A percentile compares a stretch with the other conserved stretches of the same genome.
Conservation (phyloP, 1,140 invertebrate species). For the Limonius californicus region DNA sequence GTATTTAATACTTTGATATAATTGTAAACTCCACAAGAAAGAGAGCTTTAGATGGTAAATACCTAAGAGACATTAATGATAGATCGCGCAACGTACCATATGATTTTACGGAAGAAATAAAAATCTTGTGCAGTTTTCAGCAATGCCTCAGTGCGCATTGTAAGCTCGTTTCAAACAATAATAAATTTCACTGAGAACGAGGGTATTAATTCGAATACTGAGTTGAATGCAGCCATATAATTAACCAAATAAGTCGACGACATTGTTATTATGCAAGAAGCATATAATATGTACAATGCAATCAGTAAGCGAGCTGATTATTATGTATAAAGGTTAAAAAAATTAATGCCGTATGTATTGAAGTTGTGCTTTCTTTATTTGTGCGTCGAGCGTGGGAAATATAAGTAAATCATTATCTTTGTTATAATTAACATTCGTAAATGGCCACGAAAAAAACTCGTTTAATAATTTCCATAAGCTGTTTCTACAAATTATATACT, state of each 20-base stretch:
- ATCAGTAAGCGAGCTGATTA: not conserved
- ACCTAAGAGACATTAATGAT: no score
- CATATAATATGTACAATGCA: not conserved
- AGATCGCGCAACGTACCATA: no score
- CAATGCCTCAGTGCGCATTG: no score
- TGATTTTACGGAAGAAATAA: no score
- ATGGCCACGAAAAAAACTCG: not conserved
- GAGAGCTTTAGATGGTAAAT: no score
- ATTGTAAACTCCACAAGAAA: no score
- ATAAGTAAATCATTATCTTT: not conserved
- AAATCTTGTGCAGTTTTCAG: no score
- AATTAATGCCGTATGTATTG: not conserved
- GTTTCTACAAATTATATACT: not conserved
- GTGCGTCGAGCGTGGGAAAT: not conserved
- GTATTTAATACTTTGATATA: no score
- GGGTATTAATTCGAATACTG: not conserved
- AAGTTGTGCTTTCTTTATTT: not conserved
- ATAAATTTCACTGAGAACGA: no score
- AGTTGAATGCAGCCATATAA: not conserved
- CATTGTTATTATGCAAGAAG: constrained; percentile 1
- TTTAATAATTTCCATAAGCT: not conserved
- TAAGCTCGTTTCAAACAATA: no score
- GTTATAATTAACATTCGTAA: constrained; percentile 1
- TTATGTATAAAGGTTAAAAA: not conserved
- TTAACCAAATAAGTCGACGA: not conserved